These are phyloP conservation scores for Ennomos fuscantarius DNA, from an alignment of 2,888 invertebrate species.

Conservation along the genomic window DNA sequence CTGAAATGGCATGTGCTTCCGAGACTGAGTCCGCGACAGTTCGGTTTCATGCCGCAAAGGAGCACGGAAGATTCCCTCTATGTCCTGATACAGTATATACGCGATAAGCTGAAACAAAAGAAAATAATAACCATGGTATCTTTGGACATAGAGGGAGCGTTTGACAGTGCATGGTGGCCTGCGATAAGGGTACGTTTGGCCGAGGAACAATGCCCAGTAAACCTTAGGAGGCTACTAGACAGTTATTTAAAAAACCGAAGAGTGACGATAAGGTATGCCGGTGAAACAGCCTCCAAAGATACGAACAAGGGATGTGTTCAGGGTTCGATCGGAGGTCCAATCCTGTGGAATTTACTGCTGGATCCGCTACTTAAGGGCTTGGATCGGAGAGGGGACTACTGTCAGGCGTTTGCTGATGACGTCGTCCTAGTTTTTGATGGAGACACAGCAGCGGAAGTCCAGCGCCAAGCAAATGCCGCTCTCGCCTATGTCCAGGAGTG, in stretches of 20 bases:
- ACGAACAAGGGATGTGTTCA: constrained; percentile 1
- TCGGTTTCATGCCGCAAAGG: too few species aligned
- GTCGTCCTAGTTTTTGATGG: background rate
- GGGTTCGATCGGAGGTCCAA: constrained; percentile 1
- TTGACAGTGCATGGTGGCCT: constrained; percentile 3
- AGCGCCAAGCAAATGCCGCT: background rate
- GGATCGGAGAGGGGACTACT: background rate
- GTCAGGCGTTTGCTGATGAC: constrained; percentile 1
- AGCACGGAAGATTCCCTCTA: too few species aligned
- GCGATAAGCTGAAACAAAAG: too few species aligned
- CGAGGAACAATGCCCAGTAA: constrained; percentile 1
- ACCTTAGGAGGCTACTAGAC: background rate
- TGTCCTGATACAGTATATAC: too few species aligned
- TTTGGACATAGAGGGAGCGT: too few species aligned
- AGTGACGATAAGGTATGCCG: background rate
- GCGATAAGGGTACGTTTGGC: constrained; percentile 3
- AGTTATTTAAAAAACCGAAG: background rate
- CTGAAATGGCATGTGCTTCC: too few species aligned
- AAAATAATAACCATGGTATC: too few species aligned
- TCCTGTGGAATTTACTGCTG: background rate
- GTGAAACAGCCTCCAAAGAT: background rate
- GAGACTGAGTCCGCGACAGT: too few species aligned
- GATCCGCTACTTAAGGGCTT: constrained; percentile 1
- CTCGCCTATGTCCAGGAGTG: too few species aligned
- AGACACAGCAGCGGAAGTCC: background rate